Evolutionary conservation across 1,140 invertebrate species (phyloP), one percentile per base, ranked within the genome.

Genomic region (Cydia splendana): DNA sequence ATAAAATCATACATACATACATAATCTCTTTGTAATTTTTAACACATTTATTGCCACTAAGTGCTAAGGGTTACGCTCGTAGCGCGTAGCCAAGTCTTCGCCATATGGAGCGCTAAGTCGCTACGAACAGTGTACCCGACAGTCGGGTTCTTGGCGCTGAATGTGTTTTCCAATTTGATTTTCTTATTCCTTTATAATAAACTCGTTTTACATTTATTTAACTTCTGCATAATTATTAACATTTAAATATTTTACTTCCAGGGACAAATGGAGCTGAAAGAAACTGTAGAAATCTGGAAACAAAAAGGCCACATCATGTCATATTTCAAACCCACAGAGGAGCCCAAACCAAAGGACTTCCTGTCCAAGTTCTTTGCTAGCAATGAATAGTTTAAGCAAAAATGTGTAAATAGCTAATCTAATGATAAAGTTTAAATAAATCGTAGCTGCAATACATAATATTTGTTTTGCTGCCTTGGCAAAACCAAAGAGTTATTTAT

Each of bases 211-310:
- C 5, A 34, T 34, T 34, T 34, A 34, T 34, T 34, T 34, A 6
- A 34, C 34, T 34, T 6, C 34, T 34, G 4, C 13, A n/a, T n/a
- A n/a, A n/a, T n/a, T 48, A 48, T 13, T 53, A 53, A 53, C 2
- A 15, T 48, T 53, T 53, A n/a, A 53, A 53, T 53, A 53, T 30
- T 79, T 78, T 81, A 74, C 75, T 94, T 94, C 38, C 87, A 98
- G 97, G 98, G 98, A 75, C 97, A 98, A 95, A 98, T 98, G 97
- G 98, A 99, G 86, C 93, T 99, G 51, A 96, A 97, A 87, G 98
- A 99, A 94, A 95, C 95, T 1, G 95, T 96, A 0, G 95, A 97
- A 75, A 94, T 95, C 76, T 99, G 97, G 97, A 98, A 98, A 92
- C 97, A 98, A 83, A 96, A 96, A 80, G 95, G 95, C 18, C 96